Conservation (phyloP, 2,113 vertebrate species). For the Hiodon tergisus region DNA sequence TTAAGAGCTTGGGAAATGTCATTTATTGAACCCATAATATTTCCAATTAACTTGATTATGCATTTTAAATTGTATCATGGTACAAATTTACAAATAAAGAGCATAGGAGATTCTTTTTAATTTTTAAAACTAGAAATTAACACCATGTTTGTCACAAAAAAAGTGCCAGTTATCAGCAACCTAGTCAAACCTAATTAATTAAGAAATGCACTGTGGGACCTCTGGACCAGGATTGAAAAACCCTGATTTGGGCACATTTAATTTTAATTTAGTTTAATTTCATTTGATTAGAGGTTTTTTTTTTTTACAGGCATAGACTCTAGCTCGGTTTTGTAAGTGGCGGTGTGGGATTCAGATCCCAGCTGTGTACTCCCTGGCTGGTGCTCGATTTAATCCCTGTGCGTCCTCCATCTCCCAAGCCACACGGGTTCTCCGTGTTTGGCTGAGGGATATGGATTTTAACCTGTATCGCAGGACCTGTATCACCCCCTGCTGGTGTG, state of each 20-base stretch:
- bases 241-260: not conserved
- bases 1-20: no score
- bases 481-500: not conserved
- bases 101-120: slow-evolving; percentile 31
- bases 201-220: no score
- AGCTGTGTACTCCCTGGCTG: slow-evolving; percentile 21
- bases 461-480: not conserved
- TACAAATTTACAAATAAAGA: slow-evolving; percentile 29
- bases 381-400: not conserved
- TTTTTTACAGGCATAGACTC: no score
- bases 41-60: no score
- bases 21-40: no score
- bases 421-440: not conserved
- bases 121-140: slow-evolving; percentile 22
- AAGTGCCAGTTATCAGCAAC: no score
- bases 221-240: no score
- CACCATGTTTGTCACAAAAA: no score
- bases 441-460: not conserved
- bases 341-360: slow-evolving; percentile 17
- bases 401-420: not conserved
- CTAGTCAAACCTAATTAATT: no score
- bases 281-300: no score
- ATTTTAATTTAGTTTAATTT: slow-evolving; percentile 32
- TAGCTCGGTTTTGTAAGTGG: slow-evolving; percentile 31
- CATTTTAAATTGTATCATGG: not conserved